These are phyloP conservation scores for Eupelmus urozonus DNA, from an alignment of 2,888 invertebrate genomes.

Conservation along the genomic window DNA sequence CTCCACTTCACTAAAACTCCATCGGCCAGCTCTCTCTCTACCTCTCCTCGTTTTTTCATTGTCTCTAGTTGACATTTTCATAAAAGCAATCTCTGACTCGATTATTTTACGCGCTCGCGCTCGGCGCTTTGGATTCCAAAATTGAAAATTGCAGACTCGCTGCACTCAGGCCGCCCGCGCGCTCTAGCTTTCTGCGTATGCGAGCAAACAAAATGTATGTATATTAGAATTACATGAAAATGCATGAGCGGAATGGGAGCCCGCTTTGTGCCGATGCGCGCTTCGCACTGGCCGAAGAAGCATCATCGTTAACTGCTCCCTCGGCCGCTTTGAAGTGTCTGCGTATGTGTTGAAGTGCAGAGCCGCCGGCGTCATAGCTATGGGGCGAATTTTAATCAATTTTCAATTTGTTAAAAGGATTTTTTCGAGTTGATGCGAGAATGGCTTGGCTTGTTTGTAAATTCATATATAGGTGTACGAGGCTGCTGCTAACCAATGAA, in stretches of 20 bases:
- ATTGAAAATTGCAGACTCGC: not conserved
- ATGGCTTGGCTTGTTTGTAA: not conserved
- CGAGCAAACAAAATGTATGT: conserved; percentile 34
- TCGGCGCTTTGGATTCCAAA: not conserved
- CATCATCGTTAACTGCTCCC: too few species aligned
- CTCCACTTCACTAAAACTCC: too few species aligned
- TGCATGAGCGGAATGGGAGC: conserved; percentile 24
- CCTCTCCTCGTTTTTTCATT: too few species aligned
- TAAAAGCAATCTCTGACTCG: conserved; percentile 4
- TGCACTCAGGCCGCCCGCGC: not conserved
- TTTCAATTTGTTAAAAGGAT: conserved; percentile 10
- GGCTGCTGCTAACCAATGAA: too few species aligned
- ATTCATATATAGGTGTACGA: too few species aligned
- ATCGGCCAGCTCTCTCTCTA: too few species aligned
- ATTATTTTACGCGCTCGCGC: not conserved
- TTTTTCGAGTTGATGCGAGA: too few species aligned
- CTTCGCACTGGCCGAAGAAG: not conserved
- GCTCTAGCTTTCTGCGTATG: not conserved
- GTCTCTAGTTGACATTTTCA: not conserved
- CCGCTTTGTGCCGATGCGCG: conserved; percentile 1
- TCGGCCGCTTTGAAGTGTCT: conserved; percentile 2
- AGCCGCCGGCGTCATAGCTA: not conserved
- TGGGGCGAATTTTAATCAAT: conserved; percentile 2
- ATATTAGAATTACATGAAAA: conserved; percentile 46
- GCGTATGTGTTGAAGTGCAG: not conserved